Base-by-base conservation (phyloP, 2,797 vertebrate genomes). In the Ambastaia sidthimunki region DNA sequence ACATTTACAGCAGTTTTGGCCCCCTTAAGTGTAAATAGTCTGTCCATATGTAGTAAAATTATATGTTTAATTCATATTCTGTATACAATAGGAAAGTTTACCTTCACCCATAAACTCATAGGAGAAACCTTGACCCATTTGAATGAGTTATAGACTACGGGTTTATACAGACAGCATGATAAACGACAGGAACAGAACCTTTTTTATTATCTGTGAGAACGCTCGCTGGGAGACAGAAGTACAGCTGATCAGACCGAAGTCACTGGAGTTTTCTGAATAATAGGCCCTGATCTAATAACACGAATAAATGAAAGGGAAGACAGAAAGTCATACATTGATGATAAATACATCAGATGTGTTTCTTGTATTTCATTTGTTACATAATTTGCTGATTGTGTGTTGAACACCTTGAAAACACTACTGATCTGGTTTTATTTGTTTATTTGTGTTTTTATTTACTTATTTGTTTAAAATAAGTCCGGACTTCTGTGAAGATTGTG, bases 131-230 rank as follows among this genome's bases (percentile, higher is more conserved):
- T 93, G 93, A 93, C 91, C 92, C 90, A 92, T 85, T 89, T 92
- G 88, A 92, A 92, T 91, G 85, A 91, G 87, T 85, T 86, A 90
- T 90, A 91, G 88, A 69, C 91, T 90, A 89, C 90, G 90, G 90
- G 92, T 92, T 92, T 91, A 88, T 90, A 90, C 89, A 86, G 86
- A 88, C 91, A 92, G 92, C 92, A 92, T 92, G 92, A 94, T 91
- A 92, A 93, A 94, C 93, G 93, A 92, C 90, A 90, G 84, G 87
- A 89, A 87, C 89, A 90, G 89, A 92, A 93, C 92, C 93, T 91
- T 91, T 94, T 94, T 94, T 92, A 94, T 94, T 93, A 93, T 92
- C 87, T 89, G 91, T 90, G 89, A 82, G 88, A 90, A 78, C 89
- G 90, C 88, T 85, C 86, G 85, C 84, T 88, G 87, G 86, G 81